A percentile compares a stretch with the other conserved stretches of the same genome.
These are phyloP conservation scores for Coccyzus lansbergi DNA, from an alignment of 2,797 vertebrate genomes.

Conservation along the genomic window DNA sequence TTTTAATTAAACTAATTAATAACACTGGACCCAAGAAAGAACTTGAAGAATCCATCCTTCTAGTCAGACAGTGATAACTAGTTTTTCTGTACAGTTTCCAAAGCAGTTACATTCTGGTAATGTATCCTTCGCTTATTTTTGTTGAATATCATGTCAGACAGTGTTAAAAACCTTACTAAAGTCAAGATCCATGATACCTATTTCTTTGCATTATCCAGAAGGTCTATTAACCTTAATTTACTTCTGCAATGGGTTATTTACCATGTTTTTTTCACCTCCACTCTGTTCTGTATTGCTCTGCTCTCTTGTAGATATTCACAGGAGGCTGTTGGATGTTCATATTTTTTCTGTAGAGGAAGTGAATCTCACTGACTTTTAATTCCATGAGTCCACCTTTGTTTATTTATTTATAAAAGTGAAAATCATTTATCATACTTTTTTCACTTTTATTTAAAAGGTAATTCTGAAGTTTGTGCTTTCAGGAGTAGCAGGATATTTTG, in stretches of 20 bases:
- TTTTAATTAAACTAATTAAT: not conserved
- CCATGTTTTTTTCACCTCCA: not conserved
- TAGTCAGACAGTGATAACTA: not conserved
- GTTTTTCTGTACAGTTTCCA: not conserved
- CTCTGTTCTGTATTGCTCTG: not conserved
- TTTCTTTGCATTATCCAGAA: constrained; percentile 10
- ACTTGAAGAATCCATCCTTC: not conserved
- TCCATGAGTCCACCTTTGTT: not conserved
- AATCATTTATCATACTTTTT: not conserved
- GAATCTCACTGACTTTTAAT: not conserved
- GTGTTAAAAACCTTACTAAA: not conserved
- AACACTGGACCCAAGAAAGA: not conserved
- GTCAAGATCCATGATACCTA: not conserved
- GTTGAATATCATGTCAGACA: not conserved
- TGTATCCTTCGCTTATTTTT: not conserved
- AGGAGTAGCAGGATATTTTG: not conserved
- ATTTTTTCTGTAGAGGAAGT: not conserved
- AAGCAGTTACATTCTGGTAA: not conserved
- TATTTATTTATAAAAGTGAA: not conserved
- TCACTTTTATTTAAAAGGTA: not conserved
- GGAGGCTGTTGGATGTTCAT: not conserved
- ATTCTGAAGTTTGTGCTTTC: not conserved
- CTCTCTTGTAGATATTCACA: not conserved
- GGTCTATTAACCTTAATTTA: constrained; percentile 11
- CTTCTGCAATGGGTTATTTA: not conserved